Evolutionary conservation across 2,797 vertebrate species (phyloP).

Genomic region (Podarcis siculus): DNA sequence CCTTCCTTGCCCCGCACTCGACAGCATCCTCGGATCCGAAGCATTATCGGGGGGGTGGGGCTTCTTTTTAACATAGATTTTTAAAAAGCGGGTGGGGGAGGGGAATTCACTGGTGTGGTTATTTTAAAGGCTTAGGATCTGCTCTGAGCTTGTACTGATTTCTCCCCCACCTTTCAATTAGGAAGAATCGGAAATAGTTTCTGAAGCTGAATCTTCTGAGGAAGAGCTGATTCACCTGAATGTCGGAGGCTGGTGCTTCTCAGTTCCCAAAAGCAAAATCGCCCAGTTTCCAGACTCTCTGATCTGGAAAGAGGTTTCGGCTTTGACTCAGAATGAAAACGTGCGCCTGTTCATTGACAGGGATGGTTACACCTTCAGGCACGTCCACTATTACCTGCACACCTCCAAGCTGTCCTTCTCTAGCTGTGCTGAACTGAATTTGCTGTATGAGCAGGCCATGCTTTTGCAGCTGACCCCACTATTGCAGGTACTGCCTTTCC

Average conservation of each 20-base stretch:
- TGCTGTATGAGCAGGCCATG: conserved; percentile 74
- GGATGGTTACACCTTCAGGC: conserved; percentile 77
- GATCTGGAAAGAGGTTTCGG: conserved; percentile 70
- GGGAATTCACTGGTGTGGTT: too few relatives aligned
- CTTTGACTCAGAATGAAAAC: conserved; percentile 40
- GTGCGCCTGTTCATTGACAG: conserved; percentile 75
- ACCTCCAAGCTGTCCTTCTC: conserved; percentile 74
- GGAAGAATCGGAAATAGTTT: conserved; percentile 25
- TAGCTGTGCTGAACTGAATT: conserved; percentile 68
- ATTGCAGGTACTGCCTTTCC: conserved; percentile 62
- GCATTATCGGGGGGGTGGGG: too few relatives aligned
- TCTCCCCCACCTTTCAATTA: conserved; percentile 40
- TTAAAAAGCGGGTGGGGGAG: too few relatives aligned
- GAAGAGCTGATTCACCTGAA: conserved; percentile 69
- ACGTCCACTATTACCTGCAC: conserved; percentile 77
- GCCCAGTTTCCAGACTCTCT: conserved; percentile 73
- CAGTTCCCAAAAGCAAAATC: conserved; percentile 67
- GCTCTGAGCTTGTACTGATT: not conserved
- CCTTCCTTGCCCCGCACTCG: too few relatives aligned
- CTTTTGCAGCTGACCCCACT: conserved; percentile 70
- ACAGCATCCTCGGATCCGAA: too few relatives aligned
- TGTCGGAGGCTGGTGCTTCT: conserved; percentile 76
- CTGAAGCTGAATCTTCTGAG: not conserved
- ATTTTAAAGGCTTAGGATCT: not conserved
- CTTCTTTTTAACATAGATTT: too few relatives aligned